phyloP scores from a whole-genome alignment of 2,113 vertebrate genomes.

The Trichechus manatus region DNA sequence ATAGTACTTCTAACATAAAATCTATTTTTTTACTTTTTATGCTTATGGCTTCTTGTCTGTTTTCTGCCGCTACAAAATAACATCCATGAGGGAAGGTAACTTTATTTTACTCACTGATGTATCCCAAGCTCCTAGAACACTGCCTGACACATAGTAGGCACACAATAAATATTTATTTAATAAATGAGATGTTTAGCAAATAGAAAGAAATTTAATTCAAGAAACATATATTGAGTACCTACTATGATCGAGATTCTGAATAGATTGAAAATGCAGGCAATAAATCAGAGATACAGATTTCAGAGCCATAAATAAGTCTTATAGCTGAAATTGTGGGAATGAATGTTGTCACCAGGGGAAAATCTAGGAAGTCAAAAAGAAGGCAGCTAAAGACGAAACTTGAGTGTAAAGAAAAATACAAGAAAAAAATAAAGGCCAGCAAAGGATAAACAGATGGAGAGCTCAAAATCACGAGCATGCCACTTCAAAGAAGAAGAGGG shows the following conservation, averaged over 20 bases:
- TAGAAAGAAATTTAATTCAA: slow-evolving; percentile 14
- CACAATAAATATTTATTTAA: neutral
- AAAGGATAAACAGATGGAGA: neutral
- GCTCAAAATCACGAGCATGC: neutral
- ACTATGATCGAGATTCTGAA: neutral
- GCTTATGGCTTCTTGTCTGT: neutral
- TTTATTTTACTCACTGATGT: neutral
- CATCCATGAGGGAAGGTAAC: neutral
- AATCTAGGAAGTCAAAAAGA: neutral
- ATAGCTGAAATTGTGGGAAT: neutral
- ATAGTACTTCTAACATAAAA: neutral
- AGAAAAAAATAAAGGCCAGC: neutral
- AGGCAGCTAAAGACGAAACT: neutral
- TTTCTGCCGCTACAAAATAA: slow-evolving; percentile 12
- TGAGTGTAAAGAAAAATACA: neutral
- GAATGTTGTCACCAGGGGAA: neutral
- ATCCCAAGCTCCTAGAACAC: neutral
- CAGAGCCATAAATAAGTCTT: neutral
- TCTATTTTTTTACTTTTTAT: neutral
- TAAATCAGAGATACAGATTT: neutral
- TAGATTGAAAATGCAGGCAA: neutral
- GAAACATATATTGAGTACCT: neutral
- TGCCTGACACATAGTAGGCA: neutral
- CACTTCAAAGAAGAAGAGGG: neutral
- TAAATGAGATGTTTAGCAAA: neutral